Evolutionary conservation across 2,888 invertebrate species (phyloP).

Genomic region (Xylota segnis): DNA sequence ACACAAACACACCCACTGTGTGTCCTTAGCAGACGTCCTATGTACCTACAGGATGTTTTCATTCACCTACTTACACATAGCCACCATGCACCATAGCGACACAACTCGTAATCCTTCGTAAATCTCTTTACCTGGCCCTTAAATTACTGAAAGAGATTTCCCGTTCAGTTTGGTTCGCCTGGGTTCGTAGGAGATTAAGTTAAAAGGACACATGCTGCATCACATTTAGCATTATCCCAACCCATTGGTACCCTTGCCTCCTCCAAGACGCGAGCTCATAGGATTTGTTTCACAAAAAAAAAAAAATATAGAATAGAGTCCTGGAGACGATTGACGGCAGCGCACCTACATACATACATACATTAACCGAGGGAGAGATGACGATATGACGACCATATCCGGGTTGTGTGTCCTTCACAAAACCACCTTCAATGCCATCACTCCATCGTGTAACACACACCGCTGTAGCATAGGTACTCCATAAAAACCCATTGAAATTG

Average conservation of each 20-base stretch:
- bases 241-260: neutral
- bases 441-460: constrained; percentile 30
- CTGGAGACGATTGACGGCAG: constrained; percentile 48
- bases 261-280: neutral
- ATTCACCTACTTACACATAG: constrained; percentile 38
- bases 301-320: constrained; percentile 34
- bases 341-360: constrained; percentile 51
- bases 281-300: constrained; percentile 39
- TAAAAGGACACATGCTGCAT: constrained; percentile 76
- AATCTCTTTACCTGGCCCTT: constrained; percentile 75
- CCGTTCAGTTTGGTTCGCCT: constrained; percentile 59
- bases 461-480: constrained; percentile 27
- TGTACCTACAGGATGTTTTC: constrained; percentile 21
- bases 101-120: constrained; percentile 71
- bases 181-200: constrained; percentile 68
- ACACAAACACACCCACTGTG: constrained; percentile 3
- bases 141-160: constrained; percentile 72
- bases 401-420: constrained; percentile 54
- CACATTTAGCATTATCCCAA: constrained; percentile 65
- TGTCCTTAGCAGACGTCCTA: constrained; percentile 22
- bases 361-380: constrained; percentile 48
- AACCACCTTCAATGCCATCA: constrained; percentile 4
- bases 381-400: constrained; percentile 52
- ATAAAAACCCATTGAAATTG: constrained; percentile 73
- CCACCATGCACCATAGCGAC: constrained; percentile 37